phyloP scores from a whole-genome alignment of 2,113 vertebrate genomes.

The Thamnaconus septentrionalis region DNA sequence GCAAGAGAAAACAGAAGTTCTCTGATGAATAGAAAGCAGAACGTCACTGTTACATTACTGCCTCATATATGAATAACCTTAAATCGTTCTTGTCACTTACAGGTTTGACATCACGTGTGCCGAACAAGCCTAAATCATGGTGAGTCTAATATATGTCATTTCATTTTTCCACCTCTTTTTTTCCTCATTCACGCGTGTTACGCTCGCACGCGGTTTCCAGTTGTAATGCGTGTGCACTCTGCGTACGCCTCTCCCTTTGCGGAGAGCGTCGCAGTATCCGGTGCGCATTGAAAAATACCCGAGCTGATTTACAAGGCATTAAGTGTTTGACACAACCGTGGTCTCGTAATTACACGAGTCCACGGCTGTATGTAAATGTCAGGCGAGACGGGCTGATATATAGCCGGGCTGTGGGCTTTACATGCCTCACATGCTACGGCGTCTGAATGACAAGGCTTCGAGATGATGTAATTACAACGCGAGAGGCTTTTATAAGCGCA shows the following conservation, averaged over 20 bases:
- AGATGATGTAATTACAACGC: constrained; percentile 71
- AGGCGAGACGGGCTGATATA: constrained; percentile 73
- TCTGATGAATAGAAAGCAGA: too few relatives aligned
- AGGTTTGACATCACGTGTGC: too few relatives aligned
- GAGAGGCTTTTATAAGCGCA: constrained; percentile 48
- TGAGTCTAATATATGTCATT: too few relatives aligned
- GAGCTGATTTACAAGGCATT: constrained; percentile 70
- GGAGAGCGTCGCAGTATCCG: constrained; percentile 51
- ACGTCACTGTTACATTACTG: too few relatives aligned
- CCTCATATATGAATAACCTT: too few relatives aligned
- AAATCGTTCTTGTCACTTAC: too few relatives aligned
- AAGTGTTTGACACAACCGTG: constrained; percentile 70
- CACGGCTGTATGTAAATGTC: constrained; percentile 73
- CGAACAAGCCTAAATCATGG: too few relatives aligned
- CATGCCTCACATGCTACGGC: constrained; percentile 67
- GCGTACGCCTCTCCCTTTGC: constrained; percentile 23
- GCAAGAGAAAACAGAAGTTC: too few relatives aligned
- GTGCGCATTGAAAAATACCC: constrained; percentile 53
- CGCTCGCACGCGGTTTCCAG: not conserved
- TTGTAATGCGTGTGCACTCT: constrained; percentile 29
- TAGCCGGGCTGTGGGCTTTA: constrained; percentile 59
- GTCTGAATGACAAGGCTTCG: constrained; percentile 63
- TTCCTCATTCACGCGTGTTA: too few relatives aligned
- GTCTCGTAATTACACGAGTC: constrained; percentile 64
- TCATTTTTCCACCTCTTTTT: too few relatives aligned